Evolutionary conservation across 2,797 vertebrate genomes (phyloP), one percentile per base, ranked within the genome.

Genomic region (Etheostoma nigrum): DNA sequence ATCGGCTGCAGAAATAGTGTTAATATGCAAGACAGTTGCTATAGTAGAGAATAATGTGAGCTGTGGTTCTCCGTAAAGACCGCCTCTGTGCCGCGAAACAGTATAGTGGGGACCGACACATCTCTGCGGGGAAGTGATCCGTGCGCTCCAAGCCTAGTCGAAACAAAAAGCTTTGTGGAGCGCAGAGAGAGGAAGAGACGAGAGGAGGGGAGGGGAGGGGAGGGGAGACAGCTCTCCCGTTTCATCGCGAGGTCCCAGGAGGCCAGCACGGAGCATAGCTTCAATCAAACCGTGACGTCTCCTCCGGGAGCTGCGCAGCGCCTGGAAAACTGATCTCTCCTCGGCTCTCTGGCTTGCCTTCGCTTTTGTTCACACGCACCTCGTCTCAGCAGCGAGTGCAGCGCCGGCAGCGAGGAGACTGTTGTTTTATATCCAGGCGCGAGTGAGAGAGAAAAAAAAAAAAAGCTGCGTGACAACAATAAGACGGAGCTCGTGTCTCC

Each of bases 251-350:
- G 92, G 91, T 95, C 94, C 93, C 94, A 89, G 90, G 95, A 92
- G 91, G 91, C 90, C 91, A 86, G 91, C 89, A 82, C 91, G 89
- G 89, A 93, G 93, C 91, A 87, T 84, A 93, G 92, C 94, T 95
- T 95, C 94, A 95, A 95, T 95, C 94, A 95, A 94, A 94, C 94
- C 92, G 94, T 95, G 94, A 95, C 94, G 94, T 95, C 94, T 95
- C 93, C 93, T 90, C 93, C 87, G 93, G 92, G 94, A 95, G 93
- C 93, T 85, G 87, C 88, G 92, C 90, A 89, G 91, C 88, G 93
- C 91, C 91, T 91, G 89, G 95, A 94, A 95, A 95, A 91, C 88
- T 88, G 93, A 95, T 94, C 94, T 90, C 86, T 87, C 76, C 90
- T 86, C 88, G 83, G 87, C 89, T 88, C 88, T 84, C 82, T 81